Evolutionary conservation across 2,888 invertebrate genomes (phyloP), one percentile per base, ranked within the genome.

Genomic region (Amaurobius ferox): DNA sequence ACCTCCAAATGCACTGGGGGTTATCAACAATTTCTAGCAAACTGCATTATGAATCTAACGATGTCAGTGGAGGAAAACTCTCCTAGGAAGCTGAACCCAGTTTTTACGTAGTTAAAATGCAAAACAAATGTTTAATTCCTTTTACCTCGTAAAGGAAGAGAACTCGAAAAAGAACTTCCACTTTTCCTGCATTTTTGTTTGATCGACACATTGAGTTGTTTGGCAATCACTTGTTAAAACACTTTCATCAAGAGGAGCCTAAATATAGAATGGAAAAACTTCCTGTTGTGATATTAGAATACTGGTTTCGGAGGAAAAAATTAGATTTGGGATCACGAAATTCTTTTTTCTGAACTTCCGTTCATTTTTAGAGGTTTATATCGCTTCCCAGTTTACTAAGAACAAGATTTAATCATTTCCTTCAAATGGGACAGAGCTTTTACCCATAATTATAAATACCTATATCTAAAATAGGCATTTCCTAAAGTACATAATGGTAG

Each of bases 141-240:
- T 44, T 44, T 9, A 44, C 44, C n/a, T 16, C 13, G 16, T 5
- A 16, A 16, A 44, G 13, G 13, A 16, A 44, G 44, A 9, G 44
- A 44, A 44, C 6, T 7, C 6, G 44, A 44, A 44, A 44, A 44
- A 44, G 16, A 35, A 35, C 5, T 7, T 44, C 16, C n/a, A 2
- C 44, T 44, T 44, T 44, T 44, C 44, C 44, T 44, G 44, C n/a
- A 44, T 16, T 44, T 35, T 44, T 2, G 9, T 44, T 44, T 44
- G 44, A 44, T 44, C 6, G 44, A 44, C 44, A 44, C n/a, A 9
- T 44, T 44, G 44, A 44, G 44, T 16, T 16, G 44, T 16, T 5
- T 44, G 44, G 44, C 44, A 44, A 44, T 44, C 44, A 44, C n/a
- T 16, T 44, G 44, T 16, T 44, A 44, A 44, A 44, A 44, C 44